A percentile compares a stretch with the other conserved stretches of the same genome.
Evolutionary conservation across 2,797 vertebrate genomes (phyloP).

Genomic region (Vespertilio murinus): DNA sequence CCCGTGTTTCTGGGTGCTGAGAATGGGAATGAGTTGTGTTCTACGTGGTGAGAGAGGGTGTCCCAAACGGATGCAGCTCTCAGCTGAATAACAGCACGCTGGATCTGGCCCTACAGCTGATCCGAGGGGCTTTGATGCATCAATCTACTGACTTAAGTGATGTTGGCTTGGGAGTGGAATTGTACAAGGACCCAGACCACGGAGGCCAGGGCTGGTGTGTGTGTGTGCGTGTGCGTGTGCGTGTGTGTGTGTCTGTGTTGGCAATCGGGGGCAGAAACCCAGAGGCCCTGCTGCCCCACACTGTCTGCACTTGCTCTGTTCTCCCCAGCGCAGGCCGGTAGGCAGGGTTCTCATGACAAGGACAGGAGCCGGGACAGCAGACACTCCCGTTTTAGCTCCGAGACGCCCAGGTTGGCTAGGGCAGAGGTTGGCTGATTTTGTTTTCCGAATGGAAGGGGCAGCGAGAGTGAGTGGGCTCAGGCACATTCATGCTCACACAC

Average conservation of each 20-base stretch:
- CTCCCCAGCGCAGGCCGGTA: neutral
- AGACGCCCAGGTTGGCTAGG: neutral
- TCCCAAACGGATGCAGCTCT: conserved; percentile 63
- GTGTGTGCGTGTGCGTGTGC: neutral
- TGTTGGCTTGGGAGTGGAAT: neutral
- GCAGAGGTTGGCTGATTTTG: neutral
- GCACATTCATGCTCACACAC: conserved; percentile 91
- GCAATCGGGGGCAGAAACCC: neutral
- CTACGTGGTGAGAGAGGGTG: conserved; percentile 51
- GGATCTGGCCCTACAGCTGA: conserved; percentile 19
- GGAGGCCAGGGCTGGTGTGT: accelerated
- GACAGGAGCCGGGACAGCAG: conserved; percentile 6
- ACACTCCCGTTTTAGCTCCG: conserved; percentile 17
- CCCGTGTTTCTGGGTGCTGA: conserved; percentile 64
- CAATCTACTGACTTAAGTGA: conserved; percentile 14
- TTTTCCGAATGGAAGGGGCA: conserved; percentile 74
- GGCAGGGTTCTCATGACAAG: neutral
- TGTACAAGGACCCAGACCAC: neutral
- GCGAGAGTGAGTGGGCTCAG: conserved; percentile 71
- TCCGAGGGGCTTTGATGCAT: neutral
- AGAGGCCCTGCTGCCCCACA: neutral
- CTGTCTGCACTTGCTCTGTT: neutral
- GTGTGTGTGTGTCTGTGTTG: neutral
- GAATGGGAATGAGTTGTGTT: conserved; percentile 66
- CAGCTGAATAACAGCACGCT: conserved; percentile 53